These are phyloP conservation scores for Taurulus bubalis DNA, from an alignment of 2,113 vertebrate genomes.

Conservation along the genomic window DNA sequence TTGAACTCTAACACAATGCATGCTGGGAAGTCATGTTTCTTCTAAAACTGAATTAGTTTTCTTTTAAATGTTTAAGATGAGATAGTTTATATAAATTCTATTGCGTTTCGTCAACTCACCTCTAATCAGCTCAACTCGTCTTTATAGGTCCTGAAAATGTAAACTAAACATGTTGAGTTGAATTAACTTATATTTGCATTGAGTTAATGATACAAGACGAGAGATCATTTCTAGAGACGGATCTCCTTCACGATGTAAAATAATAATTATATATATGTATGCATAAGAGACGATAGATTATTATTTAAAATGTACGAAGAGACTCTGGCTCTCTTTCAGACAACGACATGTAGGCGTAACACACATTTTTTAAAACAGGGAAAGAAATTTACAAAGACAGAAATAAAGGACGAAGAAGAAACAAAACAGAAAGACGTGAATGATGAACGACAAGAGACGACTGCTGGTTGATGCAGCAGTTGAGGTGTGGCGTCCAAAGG, in stretches of 20 bases:
- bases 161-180: neutral
- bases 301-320: neutral
- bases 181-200: neutral
- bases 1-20: neutral
- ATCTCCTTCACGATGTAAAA: no score
- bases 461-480: conserved; percentile 71
- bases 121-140: neutral
- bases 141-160: neutral
- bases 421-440: neutral
- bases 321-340: no score
- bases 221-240: no score
- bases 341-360: no score
- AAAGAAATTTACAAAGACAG: neutral
- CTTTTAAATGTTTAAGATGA: neutral
- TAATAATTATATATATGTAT: no score
- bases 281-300: neutral
- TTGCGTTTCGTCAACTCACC: neutral
- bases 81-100: neutral
- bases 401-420: neutral
- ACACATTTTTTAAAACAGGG: neutral
- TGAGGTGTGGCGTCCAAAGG: conserved; percentile 84
- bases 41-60: neutral
- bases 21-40: neutral
- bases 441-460: conserved; percentile 11
- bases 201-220: no score